Base-by-base conservation (phyloP, 2,888 invertebrate genomes). In the Macrostomum cliftonense region DNA sequence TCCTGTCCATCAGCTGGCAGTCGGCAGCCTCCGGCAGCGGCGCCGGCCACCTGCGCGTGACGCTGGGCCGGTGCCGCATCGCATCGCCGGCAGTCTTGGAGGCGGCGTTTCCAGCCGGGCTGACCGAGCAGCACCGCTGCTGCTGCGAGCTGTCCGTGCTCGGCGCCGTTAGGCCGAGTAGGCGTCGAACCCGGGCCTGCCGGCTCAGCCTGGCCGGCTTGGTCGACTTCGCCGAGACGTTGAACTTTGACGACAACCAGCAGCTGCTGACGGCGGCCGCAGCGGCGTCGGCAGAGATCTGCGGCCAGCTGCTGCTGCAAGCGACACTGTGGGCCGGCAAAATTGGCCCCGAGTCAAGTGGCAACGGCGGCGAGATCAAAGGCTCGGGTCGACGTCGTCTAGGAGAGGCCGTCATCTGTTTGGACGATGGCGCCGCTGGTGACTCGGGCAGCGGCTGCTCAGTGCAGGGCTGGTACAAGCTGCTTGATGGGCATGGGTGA, bases 391-490 rank as follows among this genome's bases (percentile, higher is more conserved):
- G 48, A n/a, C 49, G 47, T 19, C 46, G 46, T 47, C 38, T 49
- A 2, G 49, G 49, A 12, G 49, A 49, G 39, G 49, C 49, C 28
- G 49, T 49, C 16, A 49, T 49, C 14, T 39, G 48, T 36, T 17
- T 49, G 36, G 49, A 49, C 39, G 49, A 49, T 14, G 38, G 46
- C 20, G 49, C 46, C 20, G 49, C 46, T 19, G 28, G 28, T 36
- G 28, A 28, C 28, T 4, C 28, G 4, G 28, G 28, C 4, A 9
- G 28, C 28, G 28, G 28, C 28, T 9, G 28, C 28, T 28, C 28
- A 9, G 49, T 49, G 16, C 36, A 37, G 14, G 49, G 49, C 38
- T 49, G 49, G 49, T 49, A 49, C 39, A 49, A 49, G 14, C 49
- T 49, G 20, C 38, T 49, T 5, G 37, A 49, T n/a, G n/a, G n/a